Evolutionary conservation across 1,140 invertebrate species (phyloP).

Genomic region (Meteorus sp.): DNA sequence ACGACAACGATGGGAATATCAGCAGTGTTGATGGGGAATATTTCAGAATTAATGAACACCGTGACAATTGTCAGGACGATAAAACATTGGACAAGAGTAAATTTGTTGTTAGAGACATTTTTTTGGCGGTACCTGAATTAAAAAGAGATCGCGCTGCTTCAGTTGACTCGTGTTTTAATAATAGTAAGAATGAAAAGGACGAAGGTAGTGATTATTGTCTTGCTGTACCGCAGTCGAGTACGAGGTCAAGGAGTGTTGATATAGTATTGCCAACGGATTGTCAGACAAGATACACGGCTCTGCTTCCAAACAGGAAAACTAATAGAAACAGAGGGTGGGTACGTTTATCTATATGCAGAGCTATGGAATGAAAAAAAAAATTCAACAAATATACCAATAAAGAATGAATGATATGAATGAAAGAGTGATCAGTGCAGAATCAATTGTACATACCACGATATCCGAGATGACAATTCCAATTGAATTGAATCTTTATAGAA

Average conservation of each 20-base stretch:
- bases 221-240: slow-evolving; percentile 68
- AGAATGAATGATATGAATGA: background rate
- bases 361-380: too few species aligned
- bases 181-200: slow-evolving; percentile 70
- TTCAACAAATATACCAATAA: too few species aligned
- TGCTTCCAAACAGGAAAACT: slow-evolving; percentile 54
- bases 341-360: slow-evolving; percentile 32
- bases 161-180: slow-evolving; percentile 76
- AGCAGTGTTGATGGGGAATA: slow-evolving; percentile 51
- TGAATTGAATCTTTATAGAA: too few species aligned
- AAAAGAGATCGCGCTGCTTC: slow-evolving; percentile 81
- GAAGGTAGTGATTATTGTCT: slow-evolving; percentile 68
- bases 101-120: slow-evolving; percentile 71
- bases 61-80: slow-evolving; percentile 21
- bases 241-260: slow-evolving; percentile 86
- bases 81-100: slow-evolving; percentile 37
- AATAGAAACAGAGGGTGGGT: slow-evolving; percentile 53
- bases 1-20: slow-evolving; percentile 38
- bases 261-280: slow-evolving; percentile 86
- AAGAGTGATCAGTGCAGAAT: background rate
- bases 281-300: slow-evolving; percentile 80
- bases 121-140: slow-evolving; percentile 78
- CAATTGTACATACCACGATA: too few species aligned
- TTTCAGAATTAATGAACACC: slow-evolving; percentile 55
- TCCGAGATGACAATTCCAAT: too few species aligned